These are phyloP conservation scores for Acrocyrtus sp. DNA, from an alignment of 2,888 invertebrate species.

Conservation along the genomic window DNA sequence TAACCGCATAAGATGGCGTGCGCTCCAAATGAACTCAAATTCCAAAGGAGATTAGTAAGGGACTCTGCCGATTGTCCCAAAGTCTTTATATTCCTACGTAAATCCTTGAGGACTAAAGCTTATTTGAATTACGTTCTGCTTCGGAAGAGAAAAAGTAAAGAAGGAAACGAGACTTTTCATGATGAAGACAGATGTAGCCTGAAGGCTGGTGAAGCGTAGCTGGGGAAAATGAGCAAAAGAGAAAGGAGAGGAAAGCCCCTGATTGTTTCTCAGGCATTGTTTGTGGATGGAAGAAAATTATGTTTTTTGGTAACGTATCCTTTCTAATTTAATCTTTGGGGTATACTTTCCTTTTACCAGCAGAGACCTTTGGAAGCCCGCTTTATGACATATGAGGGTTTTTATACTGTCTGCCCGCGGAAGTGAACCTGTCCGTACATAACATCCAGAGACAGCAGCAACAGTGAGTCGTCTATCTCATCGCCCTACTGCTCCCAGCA, in stretches of 20 bases:
- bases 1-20: too few relatives aligned
- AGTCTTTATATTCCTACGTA: too few relatives aligned
- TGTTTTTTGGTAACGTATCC: constrained; percentile 2
- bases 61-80: too few relatives aligned
- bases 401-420: neutral
- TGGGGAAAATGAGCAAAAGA: neutral
- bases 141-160: neutral
- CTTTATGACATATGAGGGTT: neutral
- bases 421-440: neutral
- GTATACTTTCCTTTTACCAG: neutral
- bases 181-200: neutral
- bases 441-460: neutral
- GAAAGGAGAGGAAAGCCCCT: neutral
- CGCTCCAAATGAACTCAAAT: too few relatives aligned
- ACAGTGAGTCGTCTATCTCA: neutral
- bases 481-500: neutral
- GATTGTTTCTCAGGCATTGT: neutral
- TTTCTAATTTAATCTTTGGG: constrained; percentile 18
- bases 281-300: too few relatives aligned
- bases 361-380: neutral
- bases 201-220: neutral
- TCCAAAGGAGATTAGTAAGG: too few relatives aligned
- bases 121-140: too few relatives aligned
- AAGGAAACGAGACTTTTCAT: neutral
- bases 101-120: too few relatives aligned